Conservation (phyloP, 2,888 invertebrate species). For the Sceliomorpha sp. region DNA sequence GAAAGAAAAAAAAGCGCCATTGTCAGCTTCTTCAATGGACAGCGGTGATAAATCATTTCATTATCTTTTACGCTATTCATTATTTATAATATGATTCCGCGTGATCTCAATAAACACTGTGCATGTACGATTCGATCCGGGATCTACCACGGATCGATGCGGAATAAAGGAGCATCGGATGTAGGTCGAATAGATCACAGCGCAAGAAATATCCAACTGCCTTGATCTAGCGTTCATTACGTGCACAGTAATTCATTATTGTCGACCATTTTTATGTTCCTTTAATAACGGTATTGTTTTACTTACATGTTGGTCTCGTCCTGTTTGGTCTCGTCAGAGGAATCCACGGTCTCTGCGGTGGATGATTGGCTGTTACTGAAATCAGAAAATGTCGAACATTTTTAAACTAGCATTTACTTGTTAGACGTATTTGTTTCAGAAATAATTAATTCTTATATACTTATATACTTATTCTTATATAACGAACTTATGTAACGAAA, state of each 20-base stretch:
- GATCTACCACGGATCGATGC: background rate
- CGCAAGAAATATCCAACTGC: conserved; percentile 5
- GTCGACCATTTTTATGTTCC: background rate
- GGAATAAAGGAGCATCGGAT: conserved; percentile 2
- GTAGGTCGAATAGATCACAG: conserved; percentile 10
- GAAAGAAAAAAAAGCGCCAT: conserved; percentile 61
- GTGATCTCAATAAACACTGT: conserved; percentile 10
- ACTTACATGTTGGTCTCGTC: conserved; percentile 94
- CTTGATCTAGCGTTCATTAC: too few species aligned
- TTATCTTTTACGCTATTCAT: conserved; percentile 66
- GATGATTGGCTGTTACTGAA: conserved; percentile 93
- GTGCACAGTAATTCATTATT: conserved; percentile 16
- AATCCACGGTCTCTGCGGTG: conserved; percentile 97
- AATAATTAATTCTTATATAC: too few species aligned
- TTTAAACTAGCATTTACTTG: too few species aligned
- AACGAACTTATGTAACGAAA: too few species aligned
- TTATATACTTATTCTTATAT: too few species aligned
- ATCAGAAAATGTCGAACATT: conserved; percentile 77
- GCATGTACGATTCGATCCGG: background rate
- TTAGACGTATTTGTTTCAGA: too few species aligned
- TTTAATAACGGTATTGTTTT: conserved; percentile 27
- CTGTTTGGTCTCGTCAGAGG: conserved; percentile 93
- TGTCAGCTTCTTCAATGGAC: conserved; percentile 60
- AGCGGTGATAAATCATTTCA: conserved; percentile 68
- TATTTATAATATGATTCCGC: conserved; percentile 65